Evolutionary conservation across 2,888 invertebrate species (phyloP).

Genomic region (Eurois occulta): DNA sequence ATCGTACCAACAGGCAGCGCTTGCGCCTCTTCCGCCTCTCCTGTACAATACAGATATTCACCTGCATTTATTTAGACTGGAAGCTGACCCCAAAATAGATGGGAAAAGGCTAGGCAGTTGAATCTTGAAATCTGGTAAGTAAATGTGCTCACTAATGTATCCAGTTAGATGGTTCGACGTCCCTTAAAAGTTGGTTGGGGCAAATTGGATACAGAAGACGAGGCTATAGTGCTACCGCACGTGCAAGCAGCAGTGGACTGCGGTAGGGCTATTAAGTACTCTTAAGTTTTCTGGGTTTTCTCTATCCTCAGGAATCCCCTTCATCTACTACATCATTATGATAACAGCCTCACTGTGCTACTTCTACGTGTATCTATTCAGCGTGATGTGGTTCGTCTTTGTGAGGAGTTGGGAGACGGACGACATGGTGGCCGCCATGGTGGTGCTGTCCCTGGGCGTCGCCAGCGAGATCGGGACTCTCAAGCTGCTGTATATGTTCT

Average conservation of each 20-base stretch:
- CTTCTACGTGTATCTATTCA: conserved; percentile 70
- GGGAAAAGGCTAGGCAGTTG: background rate
- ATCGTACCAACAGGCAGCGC: background rate
- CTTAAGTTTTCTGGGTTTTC: too few relatives aligned
- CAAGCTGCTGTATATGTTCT: conserved; percentile 69
- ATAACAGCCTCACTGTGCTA: conserved; percentile 37
- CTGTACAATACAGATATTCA: background rate
- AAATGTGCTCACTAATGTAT: too few relatives aligned
- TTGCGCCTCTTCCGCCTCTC: background rate
- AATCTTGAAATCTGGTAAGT: background rate
- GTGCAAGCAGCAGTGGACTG: background rate
- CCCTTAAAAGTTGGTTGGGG: background rate
- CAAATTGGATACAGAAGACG: background rate
- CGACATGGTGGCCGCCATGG: conserved; percentile 64
- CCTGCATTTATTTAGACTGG: background rate
- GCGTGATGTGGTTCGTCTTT: conserved; percentile 69
- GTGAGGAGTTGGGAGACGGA: conserved; percentile 41
- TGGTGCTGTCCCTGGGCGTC: conserved; percentile 69
- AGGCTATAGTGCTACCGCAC: background rate
- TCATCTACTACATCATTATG: conserved; percentile 62
- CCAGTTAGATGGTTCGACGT: background rate
- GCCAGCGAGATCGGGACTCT: conserved; percentile 67
- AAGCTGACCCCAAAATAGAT: background rate
- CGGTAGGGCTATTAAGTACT: background rate
- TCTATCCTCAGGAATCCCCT: conserved; percentile 63